A percentile compares a stretch with the other conserved stretches of the same genome.
Conservation (phyloP, 2,113 vertebrate genomes). For the Mohoua ochrocephala region DNA sequence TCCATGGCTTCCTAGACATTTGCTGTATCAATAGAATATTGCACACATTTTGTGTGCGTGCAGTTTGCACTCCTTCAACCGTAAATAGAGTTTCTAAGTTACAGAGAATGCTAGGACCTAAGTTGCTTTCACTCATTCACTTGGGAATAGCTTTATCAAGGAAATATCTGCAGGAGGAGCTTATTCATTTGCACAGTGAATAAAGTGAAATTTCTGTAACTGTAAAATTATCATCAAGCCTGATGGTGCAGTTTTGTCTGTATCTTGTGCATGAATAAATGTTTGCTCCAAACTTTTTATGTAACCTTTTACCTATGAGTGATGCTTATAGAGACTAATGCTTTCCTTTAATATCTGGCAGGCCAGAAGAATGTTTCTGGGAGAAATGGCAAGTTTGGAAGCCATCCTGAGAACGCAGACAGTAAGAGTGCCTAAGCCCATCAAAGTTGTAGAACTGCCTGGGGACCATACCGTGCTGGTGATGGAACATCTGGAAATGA, state of each 20-base stretch:
- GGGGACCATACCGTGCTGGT: slow-evolving; percentile 76
- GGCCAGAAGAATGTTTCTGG: slow-evolving; percentile 91
- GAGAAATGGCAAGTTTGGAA: slow-evolving; percentile 86
- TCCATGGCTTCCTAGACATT: neutral
- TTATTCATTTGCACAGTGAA: neutral
- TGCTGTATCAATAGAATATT: neutral
- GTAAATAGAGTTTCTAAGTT: neutral
- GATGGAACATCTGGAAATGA: slow-evolving; percentile 93
- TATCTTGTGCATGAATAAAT: neutral
- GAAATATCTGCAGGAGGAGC: neutral
- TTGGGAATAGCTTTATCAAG: neutral
- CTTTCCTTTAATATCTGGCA: slow-evolving; percentile 43
- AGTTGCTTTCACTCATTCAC: neutral
- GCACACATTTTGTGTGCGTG: neutral
- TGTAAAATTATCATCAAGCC: neutral
- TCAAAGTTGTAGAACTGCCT: slow-evolving; percentile 81
- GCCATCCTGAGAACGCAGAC: slow-evolving; percentile 81
- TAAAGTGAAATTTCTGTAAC: neutral
- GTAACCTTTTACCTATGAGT: neutral
- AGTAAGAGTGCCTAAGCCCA: slow-evolving; percentile 81
- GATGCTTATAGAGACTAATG: neutral
- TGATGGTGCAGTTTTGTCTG: neutral
- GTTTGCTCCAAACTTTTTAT: neutral
- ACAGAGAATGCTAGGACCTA: neutral
- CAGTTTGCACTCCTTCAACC: neutral